Evolutionary conservation across 2,113 vertebrate genomes (phyloP).

Genomic region (Passer domesticus): DNA sequence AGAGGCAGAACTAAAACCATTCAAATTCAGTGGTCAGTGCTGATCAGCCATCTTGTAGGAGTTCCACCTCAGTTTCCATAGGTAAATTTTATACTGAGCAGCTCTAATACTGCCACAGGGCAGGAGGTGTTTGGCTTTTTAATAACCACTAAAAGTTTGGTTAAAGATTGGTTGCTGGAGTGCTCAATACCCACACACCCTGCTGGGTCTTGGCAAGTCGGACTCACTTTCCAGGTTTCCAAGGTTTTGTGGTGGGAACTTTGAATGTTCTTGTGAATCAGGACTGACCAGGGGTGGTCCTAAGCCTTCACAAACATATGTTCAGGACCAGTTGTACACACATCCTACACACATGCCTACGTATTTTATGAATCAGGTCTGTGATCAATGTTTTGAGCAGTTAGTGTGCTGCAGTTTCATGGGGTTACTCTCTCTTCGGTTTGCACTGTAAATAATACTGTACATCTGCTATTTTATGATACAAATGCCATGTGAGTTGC

Average conservation of each 20-base stretch:
- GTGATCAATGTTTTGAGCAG: constrained; percentile 36
- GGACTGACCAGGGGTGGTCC: not conserved
- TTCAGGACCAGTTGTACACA: not conserved
- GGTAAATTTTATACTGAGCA: not conserved
- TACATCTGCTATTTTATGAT: constrained; percentile 71
- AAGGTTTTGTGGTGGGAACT: not conserved
- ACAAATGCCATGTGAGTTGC: constrained; percentile 60
- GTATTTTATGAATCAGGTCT: constrained; percentile 65
- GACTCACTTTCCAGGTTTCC: not conserved
- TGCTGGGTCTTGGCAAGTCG: not conserved
- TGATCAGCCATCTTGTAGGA: fast-evolving
- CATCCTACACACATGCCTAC: not conserved
- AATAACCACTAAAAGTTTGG: not conserved
- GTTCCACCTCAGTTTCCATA: not conserved
- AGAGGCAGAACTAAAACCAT: not conserved
- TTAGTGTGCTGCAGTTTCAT: constrained; percentile 55
- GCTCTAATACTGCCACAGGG: not conserved
- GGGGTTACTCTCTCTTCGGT: constrained; percentile 52
- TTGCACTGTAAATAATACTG: constrained; percentile 73
- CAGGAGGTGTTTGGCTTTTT: not conserved
- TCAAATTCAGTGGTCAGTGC: not conserved
- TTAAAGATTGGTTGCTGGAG: not conserved
- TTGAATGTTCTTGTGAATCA: not conserved
- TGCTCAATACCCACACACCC: not conserved
- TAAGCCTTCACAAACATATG: not conserved